Percentiles rank a stretch among this genome's conserved stretches.
These are phyloP conservation scores for Hartigia nigra DNA, from an alignment of 2,888 invertebrate species.

Conservation along the genomic window DNA sequence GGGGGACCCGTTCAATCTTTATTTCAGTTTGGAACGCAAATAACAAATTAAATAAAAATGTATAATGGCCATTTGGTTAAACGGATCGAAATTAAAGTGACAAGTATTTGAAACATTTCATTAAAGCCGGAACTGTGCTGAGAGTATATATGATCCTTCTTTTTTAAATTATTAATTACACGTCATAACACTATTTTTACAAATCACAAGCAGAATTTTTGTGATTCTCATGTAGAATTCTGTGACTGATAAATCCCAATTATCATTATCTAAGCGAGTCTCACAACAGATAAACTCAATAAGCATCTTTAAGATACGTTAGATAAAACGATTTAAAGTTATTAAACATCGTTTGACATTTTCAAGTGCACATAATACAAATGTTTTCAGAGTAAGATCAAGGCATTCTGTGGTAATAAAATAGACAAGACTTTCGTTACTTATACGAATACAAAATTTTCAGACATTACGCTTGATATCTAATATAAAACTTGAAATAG, in stretches of 20 bases:
- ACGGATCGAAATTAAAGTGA: neutral
- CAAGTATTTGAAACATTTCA: neutral
- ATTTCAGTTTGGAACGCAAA: neutral
- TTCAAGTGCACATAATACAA: neutral
- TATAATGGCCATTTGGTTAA: neutral
- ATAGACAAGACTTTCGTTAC: neutral
- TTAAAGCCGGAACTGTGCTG: neutral
- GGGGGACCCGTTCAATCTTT: neutral
- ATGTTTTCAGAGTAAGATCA: too few species aligned
- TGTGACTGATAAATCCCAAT: neutral
- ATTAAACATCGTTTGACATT: neutral
- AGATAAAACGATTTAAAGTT: neutral
- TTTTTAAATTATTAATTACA: neutral
- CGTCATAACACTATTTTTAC: conserved; percentile 5
- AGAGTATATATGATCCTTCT: neutral
- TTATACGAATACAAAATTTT: neutral
- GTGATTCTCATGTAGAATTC: neutral
- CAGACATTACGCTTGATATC: neutral
- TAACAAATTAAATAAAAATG: neutral
- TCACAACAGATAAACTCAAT: neutral
- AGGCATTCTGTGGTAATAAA: too few species aligned
- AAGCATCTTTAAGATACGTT: neutral
- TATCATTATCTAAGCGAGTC: neutral
- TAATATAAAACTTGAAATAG: neutral
- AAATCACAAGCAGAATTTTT: conserved; percentile 10